These are phyloP conservation scores for Morpho achilles DNA, from an alignment of 2,888 invertebrate species.

Conservation along the genomic window DNA sequence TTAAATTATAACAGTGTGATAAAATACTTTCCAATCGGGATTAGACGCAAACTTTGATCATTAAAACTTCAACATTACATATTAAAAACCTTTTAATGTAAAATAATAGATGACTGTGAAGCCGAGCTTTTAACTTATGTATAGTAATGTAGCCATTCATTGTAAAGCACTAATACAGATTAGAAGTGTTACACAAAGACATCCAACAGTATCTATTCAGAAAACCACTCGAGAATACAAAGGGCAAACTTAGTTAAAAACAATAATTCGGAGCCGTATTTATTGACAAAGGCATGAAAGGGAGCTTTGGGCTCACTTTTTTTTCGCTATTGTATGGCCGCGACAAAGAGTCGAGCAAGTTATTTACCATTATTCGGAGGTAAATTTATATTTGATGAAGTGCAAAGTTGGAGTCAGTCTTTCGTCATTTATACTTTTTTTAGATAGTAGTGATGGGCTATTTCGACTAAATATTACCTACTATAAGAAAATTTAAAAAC, in stretches of 20 bases:
- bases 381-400: constrained; percentile 77
- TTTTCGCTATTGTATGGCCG: constrained; percentile 43
- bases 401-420: constrained; percentile 67
- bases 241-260: constrained; percentile 54
- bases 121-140: no score
- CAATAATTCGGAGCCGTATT: constrained; percentile 62
- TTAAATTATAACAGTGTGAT: no score
- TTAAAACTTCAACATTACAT: not conserved
- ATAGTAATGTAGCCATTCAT: constrained; percentile 3
- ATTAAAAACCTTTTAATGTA: constrained; percentile 10
- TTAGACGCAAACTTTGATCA: no score
- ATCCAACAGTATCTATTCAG: constrained; percentile 42
- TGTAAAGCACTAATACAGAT: constrained; percentile 15
- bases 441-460: constrained; percentile 7
- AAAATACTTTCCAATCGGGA: no score
- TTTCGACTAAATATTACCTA: not conserved
- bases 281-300: constrained; percentile 44
- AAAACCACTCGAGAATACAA: constrained; percentile 50
- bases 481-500: no score
- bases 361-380: constrained; percentile 57
- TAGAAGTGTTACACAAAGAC: constrained; percentile 18
- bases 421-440: constrained; percentile 56
- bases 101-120: no score
- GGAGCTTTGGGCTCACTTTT: constrained; percentile 33
- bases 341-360: constrained; percentile 60